Evolutionary conservation across 2,888 invertebrate genomes (phyloP), one percentile per base, ranked within the genome.

Genomic region (Cyclophora albipunctata): DNA sequence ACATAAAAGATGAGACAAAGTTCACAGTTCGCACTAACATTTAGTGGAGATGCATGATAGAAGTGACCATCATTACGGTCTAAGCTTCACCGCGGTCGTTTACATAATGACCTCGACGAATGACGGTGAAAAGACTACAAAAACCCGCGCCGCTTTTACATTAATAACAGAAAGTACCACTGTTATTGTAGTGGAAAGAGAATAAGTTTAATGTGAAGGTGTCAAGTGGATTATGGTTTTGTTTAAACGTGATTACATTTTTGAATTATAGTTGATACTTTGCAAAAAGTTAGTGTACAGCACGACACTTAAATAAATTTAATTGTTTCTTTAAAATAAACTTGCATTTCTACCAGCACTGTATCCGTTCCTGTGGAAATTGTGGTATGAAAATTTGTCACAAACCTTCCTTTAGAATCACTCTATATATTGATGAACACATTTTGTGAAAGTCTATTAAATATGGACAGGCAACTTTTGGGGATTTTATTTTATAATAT

Each of bases 31-130:
- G 63, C 55, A 57, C 59, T 62, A 67, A 69, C 74, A 70, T 74
- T 71, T 69, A 56, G 54, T 56, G 1, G 50, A 53, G 69, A 69
- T 60, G 69, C 71, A 71, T 73, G 73, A 68, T 65, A 61, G 64
- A 56, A 58, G 66, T 71, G 73, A 67, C 72, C 74, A 64, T 43
- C 43, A 43, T 43, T 43, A 43, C 43, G 7, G 33, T 43, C 51
- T 42, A 50, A 49, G 20, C 52, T 50, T 54, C 59, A 59, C 60
- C 59, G 60, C 55, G 54, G 64, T 64, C 68, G 75, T 80, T 77
- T 77, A 68, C 68, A 75, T 80, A 79, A 81, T 77, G 73, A 68
- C 74, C 66, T 59, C 52, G 64, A 69, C 61, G 63, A 75, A 74
- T 71, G 68, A 53, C 65, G 60, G 69, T 66, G 71, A 75, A 60